Conservation (phyloP, 1,140 invertebrate species). For the Gonatopus flavifemur region DNA sequence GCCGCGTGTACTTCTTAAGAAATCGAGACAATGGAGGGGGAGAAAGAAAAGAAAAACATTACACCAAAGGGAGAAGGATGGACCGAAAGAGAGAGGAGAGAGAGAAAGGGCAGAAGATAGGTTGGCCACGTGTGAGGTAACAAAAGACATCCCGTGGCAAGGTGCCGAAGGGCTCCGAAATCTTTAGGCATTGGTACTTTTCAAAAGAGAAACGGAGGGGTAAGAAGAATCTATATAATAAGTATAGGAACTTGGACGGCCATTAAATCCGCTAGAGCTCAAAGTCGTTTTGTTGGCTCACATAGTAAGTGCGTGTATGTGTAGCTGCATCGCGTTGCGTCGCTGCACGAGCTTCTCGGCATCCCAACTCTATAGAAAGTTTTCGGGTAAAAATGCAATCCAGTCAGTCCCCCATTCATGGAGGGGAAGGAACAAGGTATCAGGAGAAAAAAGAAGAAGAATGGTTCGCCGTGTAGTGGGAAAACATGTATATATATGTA, state of each 20-base stretch:
- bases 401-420: slow-evolving; percentile 33
- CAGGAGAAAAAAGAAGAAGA: neutral
- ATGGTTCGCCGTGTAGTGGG: slow-evolving; percentile 9
- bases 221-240: slow-evolving; percentile 9
- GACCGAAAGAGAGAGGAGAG: neutral
- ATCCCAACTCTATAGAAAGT: slow-evolving; percentile 34
- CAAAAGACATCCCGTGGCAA: slow-evolving; percentile 48
- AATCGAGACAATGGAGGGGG: neutral
- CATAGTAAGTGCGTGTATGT: slow-evolving; percentile 37
- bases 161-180: slow-evolving; percentile 35
- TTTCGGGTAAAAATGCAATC: slow-evolving; percentile 37
- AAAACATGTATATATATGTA: too few species aligned
- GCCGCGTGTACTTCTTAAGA: slow-evolving; percentile 38
- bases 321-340: slow-evolving; percentile 15
- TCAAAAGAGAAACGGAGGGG: slow-evolving; percentile 18
- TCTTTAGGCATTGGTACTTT: slow-evolving; percentile 22
- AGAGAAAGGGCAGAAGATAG: slow-evolving; percentile 16
- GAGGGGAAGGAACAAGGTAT: neutral
- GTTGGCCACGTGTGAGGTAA: slow-evolving; percentile 52
- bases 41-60: slow-evolving; percentile 12
- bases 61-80: neutral
- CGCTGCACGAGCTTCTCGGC: slow-evolving; percentile 25
- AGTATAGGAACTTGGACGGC: slow-evolving; percentile 20
- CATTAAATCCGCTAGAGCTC: slow-evolving; percentile 42
- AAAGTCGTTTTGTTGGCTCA: slow-evolving; percentile 54